Evolutionary conservation across 2,113 vertebrate species (phyloP), one percentile per base, ranked within the genome.

Genomic region (Silurus meridionalis): DNA sequence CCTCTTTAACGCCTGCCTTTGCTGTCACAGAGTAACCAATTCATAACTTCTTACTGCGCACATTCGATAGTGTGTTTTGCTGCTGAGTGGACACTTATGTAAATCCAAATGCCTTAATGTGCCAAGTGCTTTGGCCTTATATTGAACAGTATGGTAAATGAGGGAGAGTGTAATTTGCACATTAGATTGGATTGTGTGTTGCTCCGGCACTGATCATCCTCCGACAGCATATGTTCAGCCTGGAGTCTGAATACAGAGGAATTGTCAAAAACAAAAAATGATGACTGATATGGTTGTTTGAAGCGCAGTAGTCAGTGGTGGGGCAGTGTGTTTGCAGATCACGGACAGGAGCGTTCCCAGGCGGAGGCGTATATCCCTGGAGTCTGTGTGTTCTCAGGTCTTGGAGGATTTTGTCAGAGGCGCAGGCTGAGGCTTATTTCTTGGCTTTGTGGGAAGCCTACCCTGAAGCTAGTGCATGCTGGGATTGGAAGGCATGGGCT

Each of bases 371-470:
- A 89, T 90, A 83, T 92, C 90, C 77, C 71, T 57, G 58, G 91
- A 91, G 88, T 66, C 85, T 90, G 71, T 84, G 88, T 89, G 58
- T 89, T 91, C 89, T 87, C 89, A 87, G 79, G 82, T 91, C 77
- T 89, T 91, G 89, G 25, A 46, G 90, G 67, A 23, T 71, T 90
- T 58, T 92, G 91, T 93, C 91, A 86, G 88, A 90, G 90, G 89
- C 90, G 75, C 90, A 88, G 91, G 90, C 91, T 63, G 71, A 79
- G 89, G 88, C 88, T 89, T 91, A 91, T 93, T 92, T 91, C 85
- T 90, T 89, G 87, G 57, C 66, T 80, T 80, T 90, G 90, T 86
- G 88, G 87, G 87, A 52, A 83, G 83, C 86, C 85, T 82, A 87
- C 90, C 88, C 17, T 71, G 90, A 88, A 90, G 89, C 80, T 87